A percentile compares a stretch with the other conserved stretches of the same genome.
Evolutionary conservation across 2,113 vertebrate species (phyloP).

Genomic region (Microcebus murinus): DNA sequence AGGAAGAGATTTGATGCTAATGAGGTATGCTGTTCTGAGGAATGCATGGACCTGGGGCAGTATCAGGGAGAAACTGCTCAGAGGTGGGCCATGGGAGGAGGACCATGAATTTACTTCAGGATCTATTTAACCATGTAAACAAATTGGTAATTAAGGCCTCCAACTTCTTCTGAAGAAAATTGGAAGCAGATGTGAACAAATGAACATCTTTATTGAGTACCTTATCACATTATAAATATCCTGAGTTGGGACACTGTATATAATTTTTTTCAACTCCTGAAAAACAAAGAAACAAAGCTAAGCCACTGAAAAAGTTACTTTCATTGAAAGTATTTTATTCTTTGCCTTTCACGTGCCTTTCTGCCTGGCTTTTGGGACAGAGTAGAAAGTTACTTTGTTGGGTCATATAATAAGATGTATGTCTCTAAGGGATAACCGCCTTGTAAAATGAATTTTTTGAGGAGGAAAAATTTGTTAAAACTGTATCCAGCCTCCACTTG

Average conservation of each 20-base stretch:
- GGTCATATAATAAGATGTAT: not conserved
- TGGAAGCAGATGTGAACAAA: conserved; percentile 19
- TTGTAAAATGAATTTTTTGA: not conserved
- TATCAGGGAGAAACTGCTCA: not conserved
- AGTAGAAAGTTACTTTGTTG: not conserved
- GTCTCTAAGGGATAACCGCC: not conserved
- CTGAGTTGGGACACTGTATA: not conserved
- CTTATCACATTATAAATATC: not conserved
- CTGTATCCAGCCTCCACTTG: not conserved
- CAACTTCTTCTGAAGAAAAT: conserved; percentile 27
- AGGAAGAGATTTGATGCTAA: not conserved
- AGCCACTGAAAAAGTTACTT: not conserved
- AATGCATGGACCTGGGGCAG: not conserved
- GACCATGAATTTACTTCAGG: not conserved
- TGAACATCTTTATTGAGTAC: not conserved
- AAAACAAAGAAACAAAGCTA: not conserved
- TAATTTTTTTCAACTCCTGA: not conserved
- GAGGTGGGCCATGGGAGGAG: not conserved
- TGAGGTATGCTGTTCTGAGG: not conserved
- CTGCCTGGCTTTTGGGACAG: not conserved
- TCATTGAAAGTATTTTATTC: not conserved
- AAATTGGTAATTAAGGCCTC: not conserved
- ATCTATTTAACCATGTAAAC: not conserved
- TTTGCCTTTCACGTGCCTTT: not conserved
- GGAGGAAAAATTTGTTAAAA: not conserved